Evolutionary conservation across 2,797 vertebrate genomes (phyloP).

Genomic region (Notamacropus eugenii): DNA sequence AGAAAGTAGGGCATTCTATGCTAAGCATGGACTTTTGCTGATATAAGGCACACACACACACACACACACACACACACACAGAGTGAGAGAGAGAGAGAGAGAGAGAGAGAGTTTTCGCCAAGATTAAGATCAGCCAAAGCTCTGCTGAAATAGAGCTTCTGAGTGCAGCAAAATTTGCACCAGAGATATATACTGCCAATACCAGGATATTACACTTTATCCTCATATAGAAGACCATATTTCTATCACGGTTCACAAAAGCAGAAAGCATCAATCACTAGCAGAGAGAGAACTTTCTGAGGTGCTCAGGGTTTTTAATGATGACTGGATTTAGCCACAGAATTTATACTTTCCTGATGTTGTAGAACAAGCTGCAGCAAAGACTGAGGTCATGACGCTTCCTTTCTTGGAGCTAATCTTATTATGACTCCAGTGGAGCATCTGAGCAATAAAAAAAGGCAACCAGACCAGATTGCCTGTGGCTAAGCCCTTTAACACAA

Average conservation of each 20-base stretch:
- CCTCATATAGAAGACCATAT: slow-evolving; percentile 48
- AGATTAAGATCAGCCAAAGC: slow-evolving; percentile 52
- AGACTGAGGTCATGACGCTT: slow-evolving; percentile 67
- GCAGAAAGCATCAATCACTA: slow-evolving; percentile 42
- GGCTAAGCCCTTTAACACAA: slow-evolving; percentile 71
- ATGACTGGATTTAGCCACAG: slow-evolving; percentile 58
- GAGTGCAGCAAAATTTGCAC: slow-evolving; percentile 50
- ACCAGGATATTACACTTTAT: slow-evolving; percentile 66
- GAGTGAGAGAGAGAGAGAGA: no score
- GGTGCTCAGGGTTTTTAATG: slow-evolving; percentile 50
- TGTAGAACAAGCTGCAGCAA: slow-evolving; percentile 63
- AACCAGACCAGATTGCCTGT: slow-evolving; percentile 44
- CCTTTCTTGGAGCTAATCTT: slow-evolving; percentile 71
- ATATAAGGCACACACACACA: not conserved
- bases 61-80: not conserved
- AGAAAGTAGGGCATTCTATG: not conserved
- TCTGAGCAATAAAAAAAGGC: slow-evolving; percentile 51
- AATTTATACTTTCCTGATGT: slow-evolving; percentile 72
- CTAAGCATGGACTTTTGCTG: not conserved
- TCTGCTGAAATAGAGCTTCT: slow-evolving; percentile 63
- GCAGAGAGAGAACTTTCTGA: slow-evolving; percentile 46
- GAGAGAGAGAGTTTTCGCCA: slow-evolving; percentile 14
- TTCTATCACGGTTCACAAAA: slow-evolving; percentile 69
- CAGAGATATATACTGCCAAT: slow-evolving; percentile 52
- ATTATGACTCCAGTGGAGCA: slow-evolving; percentile 58